These are phyloP conservation scores for Stercorarius parasiticus DNA, from an alignment of 2,113 vertebrate species.

Conservation along the genomic window DNA sequence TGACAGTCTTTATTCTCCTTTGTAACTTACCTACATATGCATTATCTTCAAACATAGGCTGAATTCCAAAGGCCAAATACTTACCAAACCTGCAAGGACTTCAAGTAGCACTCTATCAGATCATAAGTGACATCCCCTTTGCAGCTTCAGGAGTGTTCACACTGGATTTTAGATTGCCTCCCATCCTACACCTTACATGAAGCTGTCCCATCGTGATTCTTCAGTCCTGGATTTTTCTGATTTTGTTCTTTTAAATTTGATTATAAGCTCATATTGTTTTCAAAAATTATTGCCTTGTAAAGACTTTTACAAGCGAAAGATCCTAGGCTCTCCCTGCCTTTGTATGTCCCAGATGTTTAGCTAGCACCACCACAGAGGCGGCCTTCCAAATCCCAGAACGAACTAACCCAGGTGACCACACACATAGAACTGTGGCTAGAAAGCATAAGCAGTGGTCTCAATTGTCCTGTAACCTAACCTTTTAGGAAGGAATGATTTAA, in stretches of 20 bases:
- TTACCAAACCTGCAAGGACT: not conserved
- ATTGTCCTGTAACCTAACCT: not conserved
- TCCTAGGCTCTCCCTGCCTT: not conserved
- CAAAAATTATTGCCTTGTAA: not conserved
- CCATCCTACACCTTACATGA: not conserved
- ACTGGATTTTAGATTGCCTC: not conserved
- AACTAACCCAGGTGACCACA: not conserved
- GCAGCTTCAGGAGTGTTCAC: not conserved
- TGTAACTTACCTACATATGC: not conserved
- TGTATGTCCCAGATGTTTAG: not conserved
- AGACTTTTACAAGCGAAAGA: not conserved
- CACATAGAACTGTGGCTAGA: not conserved
- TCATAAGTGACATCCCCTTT: not conserved
- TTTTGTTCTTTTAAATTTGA: not conserved
- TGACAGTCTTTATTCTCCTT: not conserved
- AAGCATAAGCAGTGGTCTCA: not conserved
- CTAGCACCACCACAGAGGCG: not conserved
- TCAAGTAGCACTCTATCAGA: not conserved
- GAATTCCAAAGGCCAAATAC: not conserved
- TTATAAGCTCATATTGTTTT: not conserved
- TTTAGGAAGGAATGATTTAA: not conserved
- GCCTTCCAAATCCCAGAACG: not conserved
- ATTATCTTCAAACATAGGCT: not conserved
- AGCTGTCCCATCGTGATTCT: not conserved
- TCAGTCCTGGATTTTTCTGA: not conserved